Percentiles rank a stretch among this genome's conserved stretches.
Conservation (phyloP, 1,140 invertebrate species). For the Adelges cooleyi region DNA sequence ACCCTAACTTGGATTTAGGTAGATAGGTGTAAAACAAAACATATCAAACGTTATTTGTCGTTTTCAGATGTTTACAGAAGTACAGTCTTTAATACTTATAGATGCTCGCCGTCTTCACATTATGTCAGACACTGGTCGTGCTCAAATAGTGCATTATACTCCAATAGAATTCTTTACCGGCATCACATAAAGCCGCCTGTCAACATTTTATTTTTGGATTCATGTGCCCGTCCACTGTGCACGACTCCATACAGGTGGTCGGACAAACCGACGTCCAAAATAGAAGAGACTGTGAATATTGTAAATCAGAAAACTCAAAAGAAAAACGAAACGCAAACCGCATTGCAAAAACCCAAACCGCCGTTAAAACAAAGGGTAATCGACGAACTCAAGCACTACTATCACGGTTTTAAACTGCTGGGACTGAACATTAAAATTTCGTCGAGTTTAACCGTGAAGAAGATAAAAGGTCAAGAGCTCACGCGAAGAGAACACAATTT, state of each 20-base stretch:
- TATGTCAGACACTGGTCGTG: no score
- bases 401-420: conserved; percentile 91
- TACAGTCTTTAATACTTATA: no score
- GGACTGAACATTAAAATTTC: conserved; percentile 87
- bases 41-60: no score
- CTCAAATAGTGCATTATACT: no score
- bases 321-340: conserved; percentile 39
- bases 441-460: conserved; percentile 59
- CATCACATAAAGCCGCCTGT: no score
- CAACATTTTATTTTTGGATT: background rate
- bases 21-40: no score
- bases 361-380: conserved; percentile 59
- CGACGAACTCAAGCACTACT: conserved; percentile 86
- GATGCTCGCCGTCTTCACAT: no score
- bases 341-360: conserved; percentile 47
- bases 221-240: background rate
- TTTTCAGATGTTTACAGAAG: no score
- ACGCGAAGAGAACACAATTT: conserved; percentile 82
- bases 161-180: no score
- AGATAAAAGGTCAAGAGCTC: conserved; percentile 74
- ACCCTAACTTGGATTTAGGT: no score
- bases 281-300: conserved; percentile 75
- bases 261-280: conserved; percentile 68
- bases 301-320: conserved; percentile 59
- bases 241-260: background rate